These are phyloP conservation scores for Zosterops borbonicus DNA, from an alignment of 2,113 vertebrate genomes.

Conservation along the genomic window DNA sequence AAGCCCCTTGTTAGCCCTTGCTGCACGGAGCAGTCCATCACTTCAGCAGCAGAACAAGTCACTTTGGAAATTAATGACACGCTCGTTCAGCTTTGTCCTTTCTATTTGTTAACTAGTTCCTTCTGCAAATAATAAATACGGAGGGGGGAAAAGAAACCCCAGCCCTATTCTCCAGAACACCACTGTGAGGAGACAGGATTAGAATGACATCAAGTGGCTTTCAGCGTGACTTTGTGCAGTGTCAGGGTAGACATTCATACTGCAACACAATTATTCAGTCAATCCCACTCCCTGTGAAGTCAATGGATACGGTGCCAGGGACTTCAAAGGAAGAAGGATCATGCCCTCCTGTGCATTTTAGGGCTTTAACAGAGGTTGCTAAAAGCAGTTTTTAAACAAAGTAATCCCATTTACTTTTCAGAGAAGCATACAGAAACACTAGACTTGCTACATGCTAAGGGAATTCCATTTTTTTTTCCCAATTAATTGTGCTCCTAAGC, in stretches of 20 bases:
- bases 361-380: conserved; percentile 37
- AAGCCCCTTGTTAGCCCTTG: background rate
- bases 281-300: conserved; percentile 50
- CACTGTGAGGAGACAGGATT: background rate
- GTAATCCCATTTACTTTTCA: conserved; percentile 61
- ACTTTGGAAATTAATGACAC: conserved; percentile 24
- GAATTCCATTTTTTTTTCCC: background rate
- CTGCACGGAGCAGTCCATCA: background rate
- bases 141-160: background rate
- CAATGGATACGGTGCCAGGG: conserved; percentile 50
- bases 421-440: conserved; percentile 30
- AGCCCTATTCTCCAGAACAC: conserved; percentile 9
- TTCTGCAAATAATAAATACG: conserved; percentile 34
- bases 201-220: conserved; percentile 52
- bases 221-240: conserved; percentile 38
- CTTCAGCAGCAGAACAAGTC: background rate
- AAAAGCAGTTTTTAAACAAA: conserved; percentile 62
- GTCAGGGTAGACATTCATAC: conserved; percentile 44
- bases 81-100: background rate
- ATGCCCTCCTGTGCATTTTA: conserved; percentile 56
- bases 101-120: conserved; percentile 32
- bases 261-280: conserved; percentile 48
- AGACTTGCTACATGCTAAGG: conserved; percentile 31
- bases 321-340: conserved; percentile 62
- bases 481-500: conserved; percentile 27